Base-by-base conservation (phyloP, 2,888 invertebrate genomes). In the Dioctria linearis region DNA sequence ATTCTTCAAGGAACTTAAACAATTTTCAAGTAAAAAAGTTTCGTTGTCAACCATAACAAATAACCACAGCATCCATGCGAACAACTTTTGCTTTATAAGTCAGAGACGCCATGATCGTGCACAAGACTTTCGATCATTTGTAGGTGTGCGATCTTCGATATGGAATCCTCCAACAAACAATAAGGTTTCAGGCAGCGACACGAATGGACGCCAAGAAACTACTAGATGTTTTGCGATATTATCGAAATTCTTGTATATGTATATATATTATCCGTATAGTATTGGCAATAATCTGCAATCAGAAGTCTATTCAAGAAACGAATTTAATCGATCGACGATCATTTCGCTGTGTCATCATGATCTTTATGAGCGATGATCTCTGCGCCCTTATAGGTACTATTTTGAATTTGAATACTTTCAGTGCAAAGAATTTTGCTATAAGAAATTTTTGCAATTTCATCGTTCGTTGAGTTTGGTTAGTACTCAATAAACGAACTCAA, bases 21-120 rank as follows among this genome's bases (percentile, higher is more conserved):
- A 25, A 67, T 67, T 71, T 71, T 13, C 11, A 39, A 46, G 51
- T 54, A 71, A 71, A 71, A 71, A 54, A 59, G n/a, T 76, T 76
- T 76, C 46, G 61, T 78, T 78, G 76, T 78, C 76, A 78, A 78
- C 76, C 49, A 40, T 78, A 78, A 78, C 76, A 78, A 78, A 78
- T 76, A 61, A 61, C 46, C 76, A 11, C 46, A 9, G 61, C 43
- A 59, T 13, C 40, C 3, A 11, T 11, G 54, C 71, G 8, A 51
- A 51, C 39, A 39, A 39, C 54, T 51, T 71, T 54, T 39, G 39
- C n/a, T 49, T 9, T 69, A 49, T 11, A 37, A 37, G 46, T 3
- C 39, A 66, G 42, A 66, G 43, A 67, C 46, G 67, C 13, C 42
- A 67, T 67, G 2, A 67, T 67, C 71, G 40, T 54, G 71, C 71